These are phyloP conservation scores for Anoura caudifer DNA, from an alignment of 2,113 vertebrate species.

Conservation along the genomic window DNA sequence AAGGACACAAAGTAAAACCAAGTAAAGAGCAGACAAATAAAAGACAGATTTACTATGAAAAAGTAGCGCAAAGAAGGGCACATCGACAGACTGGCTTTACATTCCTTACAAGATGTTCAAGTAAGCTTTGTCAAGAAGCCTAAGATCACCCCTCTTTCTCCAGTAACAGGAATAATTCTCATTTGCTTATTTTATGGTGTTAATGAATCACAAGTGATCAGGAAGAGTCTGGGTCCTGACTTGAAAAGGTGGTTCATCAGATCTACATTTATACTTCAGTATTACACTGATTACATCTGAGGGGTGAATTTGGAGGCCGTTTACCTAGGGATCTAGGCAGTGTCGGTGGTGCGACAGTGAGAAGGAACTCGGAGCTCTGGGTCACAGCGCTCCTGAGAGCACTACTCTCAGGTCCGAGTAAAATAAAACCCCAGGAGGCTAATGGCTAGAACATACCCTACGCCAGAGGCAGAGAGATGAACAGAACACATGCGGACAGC, in stretches of 20 bases:
- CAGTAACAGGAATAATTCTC: background rate
- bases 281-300: background rate
- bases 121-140: background rate
- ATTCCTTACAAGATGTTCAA: background rate
- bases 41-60: background rate
- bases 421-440: background rate
- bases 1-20: background rate
- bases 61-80: background rate
- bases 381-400: background rate
- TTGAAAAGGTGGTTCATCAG: background rate
- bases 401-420: background rate
- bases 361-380: slow-evolving; percentile 19
- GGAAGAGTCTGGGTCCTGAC: background rate
- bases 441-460: background rate
- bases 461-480: background rate
- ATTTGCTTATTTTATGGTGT: background rate
- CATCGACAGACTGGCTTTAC: background rate
- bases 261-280: background rate
- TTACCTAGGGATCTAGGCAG: background rate
- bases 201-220: background rate
- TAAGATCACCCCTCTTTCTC: background rate
- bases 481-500: background rate
- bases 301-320: background rate
- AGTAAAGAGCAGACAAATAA: background rate
- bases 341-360: background rate